Evolutionary conservation across 2,888 invertebrate species (phyloP), one percentile per base, ranked within the genome.

Genomic region (Tachystola acroxantha): DNA sequence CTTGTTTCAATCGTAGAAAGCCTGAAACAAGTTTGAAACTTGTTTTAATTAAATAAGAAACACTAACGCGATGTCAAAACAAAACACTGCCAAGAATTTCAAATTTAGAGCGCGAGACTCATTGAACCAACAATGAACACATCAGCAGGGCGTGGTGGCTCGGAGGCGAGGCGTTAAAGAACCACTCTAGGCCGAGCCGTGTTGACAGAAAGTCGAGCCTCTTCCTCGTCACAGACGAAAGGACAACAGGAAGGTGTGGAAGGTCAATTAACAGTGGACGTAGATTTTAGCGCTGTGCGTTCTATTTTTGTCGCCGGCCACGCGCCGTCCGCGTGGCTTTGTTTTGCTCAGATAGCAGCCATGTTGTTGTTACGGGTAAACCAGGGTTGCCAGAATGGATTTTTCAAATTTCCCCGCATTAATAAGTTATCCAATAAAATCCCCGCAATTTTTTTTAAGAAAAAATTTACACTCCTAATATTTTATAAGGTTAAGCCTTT

Each of bases 261-360:
- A 50, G 68, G 37, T 60, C 58, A 43, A 22, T 20, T 40, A 62
- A 57, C 35, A 44, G 40, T 75, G 65, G 77, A 46, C 46, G 52
- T 40, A 43, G 46, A 51, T 54, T 59, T 60, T 54, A 65, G 58
- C 57, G 49, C 55, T 47, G 48, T 49, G 46, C 47, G 57, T 68
- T 74, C 80, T 85, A 82, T 85, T 81, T 82, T 70, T 73, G 34
- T 28, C 41, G 57, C 64, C 59, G 45, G 62, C 67, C 82, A 84
- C 82, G 85, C 84, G 77, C 48, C 33, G 37, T 14, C 61, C 78
- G 71, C 84, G 79, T 85, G 85, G 64, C 64, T 49, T 73, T 85
- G 84, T 85, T 85, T 82, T 84, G 82, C 65, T 76, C 66, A 59
- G 71, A 73, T 69, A 64, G 50, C 32, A 1, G 57, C 57, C 53